These are phyloP conservation scores for Chlorops oryzae DNA, from an alignment of 1,140 invertebrate genomes.

Conservation along the genomic window DNA sequence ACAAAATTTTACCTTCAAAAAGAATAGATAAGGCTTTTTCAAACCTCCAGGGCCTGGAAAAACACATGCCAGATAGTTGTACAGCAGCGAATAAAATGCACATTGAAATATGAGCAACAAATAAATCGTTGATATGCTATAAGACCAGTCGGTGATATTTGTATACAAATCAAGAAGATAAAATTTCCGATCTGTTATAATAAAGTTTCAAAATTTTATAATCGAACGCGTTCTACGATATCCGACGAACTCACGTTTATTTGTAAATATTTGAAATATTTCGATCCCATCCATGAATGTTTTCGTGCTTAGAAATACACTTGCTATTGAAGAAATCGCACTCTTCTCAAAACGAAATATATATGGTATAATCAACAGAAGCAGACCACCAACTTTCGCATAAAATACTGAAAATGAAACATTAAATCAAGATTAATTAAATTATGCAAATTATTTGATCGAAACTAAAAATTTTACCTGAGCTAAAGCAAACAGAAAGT, in stretches of 20 bases:
- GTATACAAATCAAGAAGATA: slow-evolving; percentile 18
- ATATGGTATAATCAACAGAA: slow-evolving; percentile 35
- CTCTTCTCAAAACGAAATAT: slow-evolving; percentile 29
- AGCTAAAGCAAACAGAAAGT: slow-evolving; percentile 41
- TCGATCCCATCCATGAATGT: slow-evolving; percentile 33
- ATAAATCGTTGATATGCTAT: slow-evolving; percentile 29
- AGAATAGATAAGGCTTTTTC: slow-evolving; percentile 31
- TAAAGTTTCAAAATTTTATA: neutral
- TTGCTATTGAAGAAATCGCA: slow-evolving; percentile 21
- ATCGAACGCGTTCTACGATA: neutral
- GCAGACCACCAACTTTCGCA: slow-evolving; percentile 39
- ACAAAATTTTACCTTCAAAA: slow-evolving; percentile 38
- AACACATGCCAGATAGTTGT: slow-evolving; percentile 35
- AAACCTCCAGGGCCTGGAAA: slow-evolving; percentile 40
- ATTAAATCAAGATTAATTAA: neutral
- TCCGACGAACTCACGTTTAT: slow-evolving; percentile 29
- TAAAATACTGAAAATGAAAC: slow-evolving; percentile 34
- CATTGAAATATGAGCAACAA: slow-evolving; percentile 26
- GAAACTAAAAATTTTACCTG: slow-evolving; percentile 24
- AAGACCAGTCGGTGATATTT: slow-evolving; percentile 30
- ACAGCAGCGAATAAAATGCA: slow-evolving; percentile 31
- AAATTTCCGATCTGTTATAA: slow-evolving; percentile 27
- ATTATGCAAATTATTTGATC: neutral
- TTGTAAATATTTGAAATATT: slow-evolving; percentile 36
- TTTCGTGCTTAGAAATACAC: slow-evolving; percentile 27